Conservation (phyloP, 2,888 invertebrate species). For the Drosophila kambysellisi region DNA sequence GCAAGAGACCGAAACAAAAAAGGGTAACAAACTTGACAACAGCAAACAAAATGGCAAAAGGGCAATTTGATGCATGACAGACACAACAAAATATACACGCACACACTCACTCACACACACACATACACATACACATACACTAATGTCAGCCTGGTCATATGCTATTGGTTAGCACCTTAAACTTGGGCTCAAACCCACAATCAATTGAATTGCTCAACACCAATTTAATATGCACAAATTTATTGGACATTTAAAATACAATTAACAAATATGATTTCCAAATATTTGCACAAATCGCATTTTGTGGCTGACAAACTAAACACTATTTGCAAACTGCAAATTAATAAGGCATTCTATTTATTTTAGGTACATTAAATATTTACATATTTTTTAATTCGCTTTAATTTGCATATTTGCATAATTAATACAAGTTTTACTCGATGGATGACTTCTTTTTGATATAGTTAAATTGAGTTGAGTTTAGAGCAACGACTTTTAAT, state of each 20-base stretch:
- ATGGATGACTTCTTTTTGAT: neutral
- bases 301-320: constrained; percentile 17
- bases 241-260: constrained; percentile 9
- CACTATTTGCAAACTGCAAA: constrained; percentile 56
- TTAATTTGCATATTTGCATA: constrained; percentile 41
- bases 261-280: constrained; percentile 44
- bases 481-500: too few relatives aligned
- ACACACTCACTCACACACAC: neutral
- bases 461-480: neutral
- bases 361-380: constrained; percentile 33
- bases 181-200: too few relatives aligned
- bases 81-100: constrained; percentile 1
- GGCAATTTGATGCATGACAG: constrained; percentile 36
- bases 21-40: constrained; percentile 23
- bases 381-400: neutral
- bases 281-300: constrained; percentile 57
- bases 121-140: neutral
- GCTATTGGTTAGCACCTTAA: neutral
- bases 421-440: constrained; percentile 12
- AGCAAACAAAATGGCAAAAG: constrained; percentile 32
- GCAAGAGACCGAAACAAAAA: constrained; percentile 23
- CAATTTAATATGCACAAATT: constrained; percentile 38
- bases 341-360: constrained; percentile 70
- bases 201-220: neutral
- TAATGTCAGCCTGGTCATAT: constrained; percentile 36